phyloP scores from a whole-genome alignment of 2,888 invertebrate species.

The Mythimna impura region DNA sequence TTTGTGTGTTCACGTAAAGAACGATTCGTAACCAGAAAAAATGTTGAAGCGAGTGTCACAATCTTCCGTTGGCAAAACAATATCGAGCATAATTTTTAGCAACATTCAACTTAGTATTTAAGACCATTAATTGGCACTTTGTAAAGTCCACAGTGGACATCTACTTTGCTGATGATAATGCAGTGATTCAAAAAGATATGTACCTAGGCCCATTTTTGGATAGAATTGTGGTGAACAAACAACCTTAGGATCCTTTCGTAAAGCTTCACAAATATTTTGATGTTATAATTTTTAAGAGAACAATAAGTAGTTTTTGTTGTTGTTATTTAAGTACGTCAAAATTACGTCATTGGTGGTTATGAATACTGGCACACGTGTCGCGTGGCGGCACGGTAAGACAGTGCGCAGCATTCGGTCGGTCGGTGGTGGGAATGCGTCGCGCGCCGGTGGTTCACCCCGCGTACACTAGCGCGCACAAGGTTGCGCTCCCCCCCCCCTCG shows the following conservation, averaged over 20 bases:
- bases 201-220: neutral
- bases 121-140: too few species aligned
- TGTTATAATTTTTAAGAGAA: neutral
- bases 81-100: neutral
- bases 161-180: neutral
- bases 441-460: slow-evolving; percentile 53
- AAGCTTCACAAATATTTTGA: neutral
- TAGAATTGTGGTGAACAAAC: neutral
- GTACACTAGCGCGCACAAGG: slow-evolving; percentile 35
- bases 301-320: neutral
- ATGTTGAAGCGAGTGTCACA: neutral
- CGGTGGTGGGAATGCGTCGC: slow-evolving; percentile 22
- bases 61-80: neutral
- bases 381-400: too few species aligned
- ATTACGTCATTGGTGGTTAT: neutral
- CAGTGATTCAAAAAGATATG: neutral
- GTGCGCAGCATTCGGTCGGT: neutral
- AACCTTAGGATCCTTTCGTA: neutral
- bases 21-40: neutral
- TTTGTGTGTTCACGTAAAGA: neutral
- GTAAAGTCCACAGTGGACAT: neutral
- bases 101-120: too few species aligned
- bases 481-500: neutral
- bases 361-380: neutral
- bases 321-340: neutral